Percentiles rank a stretch among this genome's conserved stretches.
Conservation (phyloP, 2,113 vertebrate genomes). For the Archilochus colubris region DNA sequence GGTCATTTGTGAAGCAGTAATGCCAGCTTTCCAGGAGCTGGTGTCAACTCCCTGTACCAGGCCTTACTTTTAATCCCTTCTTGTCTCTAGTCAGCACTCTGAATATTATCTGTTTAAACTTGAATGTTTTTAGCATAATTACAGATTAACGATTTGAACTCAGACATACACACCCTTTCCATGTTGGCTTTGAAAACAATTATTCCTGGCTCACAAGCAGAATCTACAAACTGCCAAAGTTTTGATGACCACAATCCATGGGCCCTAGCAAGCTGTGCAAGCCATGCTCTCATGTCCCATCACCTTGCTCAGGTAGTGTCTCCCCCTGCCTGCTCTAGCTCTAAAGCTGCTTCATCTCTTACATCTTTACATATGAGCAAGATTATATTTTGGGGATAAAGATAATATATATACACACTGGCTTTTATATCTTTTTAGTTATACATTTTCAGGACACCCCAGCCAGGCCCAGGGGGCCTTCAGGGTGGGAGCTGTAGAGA, state of each 20-base stretch:
- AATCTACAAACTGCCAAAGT: background rate
- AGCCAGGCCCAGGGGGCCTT: background rate
- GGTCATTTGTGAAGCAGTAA: background rate
- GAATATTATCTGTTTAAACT: slow-evolving; percentile 10
- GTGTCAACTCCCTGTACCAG: background rate
- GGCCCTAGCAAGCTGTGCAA: background rate
- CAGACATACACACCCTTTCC: background rate
- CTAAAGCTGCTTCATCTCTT: background rate
- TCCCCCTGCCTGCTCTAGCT: background rate
- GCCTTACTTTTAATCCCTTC: background rate
- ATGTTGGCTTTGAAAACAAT: background rate
- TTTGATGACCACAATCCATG: fast-evolving
- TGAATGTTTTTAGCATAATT: slow-evolving; percentile 11
- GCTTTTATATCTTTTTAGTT: background rate
- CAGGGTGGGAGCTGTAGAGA: background rate
- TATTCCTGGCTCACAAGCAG: background rate
- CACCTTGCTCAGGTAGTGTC: fast-evolving
- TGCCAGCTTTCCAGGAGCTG: background rate
- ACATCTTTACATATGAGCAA: background rate
- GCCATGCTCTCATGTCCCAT: background rate
- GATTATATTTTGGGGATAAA: background rate
- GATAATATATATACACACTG: background rate
- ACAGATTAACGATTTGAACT: background rate
- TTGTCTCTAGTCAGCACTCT: background rate
- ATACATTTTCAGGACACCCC: background rate